A percentile compares a stretch with the other conserved stretches of the same genome.
phyloP scores from a whole-genome alignment of 2,113 vertebrate genomes.

The Sebastes schlegelii region DNA sequence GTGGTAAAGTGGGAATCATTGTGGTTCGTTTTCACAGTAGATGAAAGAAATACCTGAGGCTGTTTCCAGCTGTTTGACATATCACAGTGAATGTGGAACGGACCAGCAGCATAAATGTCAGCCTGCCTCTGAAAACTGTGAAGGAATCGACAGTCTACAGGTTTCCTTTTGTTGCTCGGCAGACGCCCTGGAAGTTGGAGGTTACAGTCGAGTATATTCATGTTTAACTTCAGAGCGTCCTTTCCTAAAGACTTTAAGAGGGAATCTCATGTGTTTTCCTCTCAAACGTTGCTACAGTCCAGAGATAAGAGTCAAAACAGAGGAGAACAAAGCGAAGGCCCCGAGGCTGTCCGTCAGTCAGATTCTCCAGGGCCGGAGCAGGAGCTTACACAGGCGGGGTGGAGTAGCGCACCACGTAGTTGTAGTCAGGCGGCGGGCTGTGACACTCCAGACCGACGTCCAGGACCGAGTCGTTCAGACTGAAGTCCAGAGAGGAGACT shows the following conservation, averaged over 20 bases:
- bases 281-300: constrained; percentile 19
- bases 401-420: constrained; percentile 92
- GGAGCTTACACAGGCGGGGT: constrained; percentile 86
- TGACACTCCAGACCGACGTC: constrained; percentile 91
- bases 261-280: constrained; percentile 27
- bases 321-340: constrained; percentile 39
- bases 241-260: constrained; percentile 23
- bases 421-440: constrained; percentile 94
- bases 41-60: constrained; percentile 84
- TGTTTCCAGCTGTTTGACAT: constrained; percentile 71
- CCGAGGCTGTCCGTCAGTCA: constrained; percentile 17
- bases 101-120: constrained; percentile 61
- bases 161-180: constrained; percentile 33
- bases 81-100: constrained; percentile 70
- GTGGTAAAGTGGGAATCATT: constrained; percentile 39
- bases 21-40: constrained; percentile 82
- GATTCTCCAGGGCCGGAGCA: constrained; percentile 1
- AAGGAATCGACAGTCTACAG: constrained; percentile 30
- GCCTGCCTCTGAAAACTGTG: constrained; percentile 42
- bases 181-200: constrained; percentile 14
- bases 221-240: constrained; percentile 14
- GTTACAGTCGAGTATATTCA: constrained; percentile 33
- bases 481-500: constrained; percentile 84
- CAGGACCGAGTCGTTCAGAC: constrained; percentile 87
- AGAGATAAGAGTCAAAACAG: constrained; percentile 31